A percentile compares a stretch with the other conserved stretches of the same genome.
These are phyloP conservation scores for Xenopus petersii DNA, from an alignment of 2,797 vertebrate genomes.

Conservation along the genomic window DNA sequence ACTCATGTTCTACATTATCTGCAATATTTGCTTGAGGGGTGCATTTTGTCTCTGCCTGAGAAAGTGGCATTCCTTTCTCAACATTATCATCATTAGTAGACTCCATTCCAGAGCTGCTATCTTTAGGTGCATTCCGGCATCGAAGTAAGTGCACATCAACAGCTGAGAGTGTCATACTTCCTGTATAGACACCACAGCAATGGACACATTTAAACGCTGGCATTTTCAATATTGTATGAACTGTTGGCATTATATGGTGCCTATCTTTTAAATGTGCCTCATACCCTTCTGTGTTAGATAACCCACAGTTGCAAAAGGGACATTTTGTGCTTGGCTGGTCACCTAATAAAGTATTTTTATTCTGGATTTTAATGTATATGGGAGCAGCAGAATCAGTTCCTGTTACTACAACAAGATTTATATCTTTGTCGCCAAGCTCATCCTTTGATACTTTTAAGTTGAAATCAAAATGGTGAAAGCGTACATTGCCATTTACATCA, in stretches of 20 bases:
- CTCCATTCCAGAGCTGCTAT: conserved; percentile 61
- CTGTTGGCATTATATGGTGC: conserved; percentile 90
- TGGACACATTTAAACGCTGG: conserved; percentile 96
- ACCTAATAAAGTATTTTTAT: conserved; percentile 61
- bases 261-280: conserved; percentile 86
- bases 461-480: conserved; percentile 91
- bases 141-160: conserved; percentile 89
- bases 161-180: conserved; percentile 88
- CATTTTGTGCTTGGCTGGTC: conserved; percentile 70
- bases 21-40: conserved; percentile 43
- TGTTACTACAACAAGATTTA: conserved; percentile 85
- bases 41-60: conserved; percentile 54
- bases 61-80: neutral
- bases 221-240: conserved; percentile 89
- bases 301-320: conserved; percentile 85
- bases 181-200: conserved; percentile 94
- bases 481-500: conserved; percentile 75
- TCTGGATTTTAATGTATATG: conserved; percentile 84
- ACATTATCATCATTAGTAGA: conserved; percentile 23
- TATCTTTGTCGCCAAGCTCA: conserved; percentile 81
- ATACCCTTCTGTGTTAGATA: conserved; percentile 71
- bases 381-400: conserved; percentile 66
- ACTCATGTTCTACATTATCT: conserved; percentile 63
- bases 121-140: conserved; percentile 85
- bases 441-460: conserved; percentile 80